phyloP scores from a whole-genome alignment of 2,888 invertebrate genomes.

The Eupithecia inturbata region DNA sequence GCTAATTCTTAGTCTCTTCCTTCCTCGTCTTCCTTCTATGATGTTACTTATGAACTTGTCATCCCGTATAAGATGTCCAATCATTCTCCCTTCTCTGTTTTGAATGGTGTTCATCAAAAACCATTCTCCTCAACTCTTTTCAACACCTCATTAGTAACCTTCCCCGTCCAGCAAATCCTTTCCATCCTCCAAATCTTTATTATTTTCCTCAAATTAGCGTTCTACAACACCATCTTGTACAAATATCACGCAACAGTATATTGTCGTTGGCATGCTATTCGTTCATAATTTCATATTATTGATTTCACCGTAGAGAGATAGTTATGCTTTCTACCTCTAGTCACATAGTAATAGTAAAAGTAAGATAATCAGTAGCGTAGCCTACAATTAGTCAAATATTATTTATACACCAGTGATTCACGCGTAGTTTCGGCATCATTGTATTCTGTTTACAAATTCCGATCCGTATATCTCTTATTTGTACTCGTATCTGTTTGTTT shows the following conservation, averaged over 20 bases:
- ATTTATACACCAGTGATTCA: slow-evolving; percentile 31
- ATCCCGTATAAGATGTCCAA: too few relatives aligned
- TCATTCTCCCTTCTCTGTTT: too few relatives aligned
- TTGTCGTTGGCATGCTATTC: slow-evolving; percentile 51
- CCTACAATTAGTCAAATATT: slow-evolving; percentile 31
- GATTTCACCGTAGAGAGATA: slow-evolving; percentile 67
- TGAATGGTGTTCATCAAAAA: too few relatives aligned
- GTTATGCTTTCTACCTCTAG: slow-evolving; percentile 65
- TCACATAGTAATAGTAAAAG: slow-evolving; percentile 44
- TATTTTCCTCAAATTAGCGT: not conserved
- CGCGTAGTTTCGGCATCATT: slow-evolving; percentile 19
- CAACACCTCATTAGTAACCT: too few relatives aligned
- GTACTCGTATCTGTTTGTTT: not conserved
- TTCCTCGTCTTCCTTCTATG: too few relatives aligned
- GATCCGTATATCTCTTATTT: not conserved
- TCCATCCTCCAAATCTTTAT: not conserved
- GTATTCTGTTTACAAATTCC: slow-evolving; percentile 24
- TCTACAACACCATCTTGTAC: slow-evolving; percentile 19
- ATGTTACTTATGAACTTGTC: too few relatives aligned
- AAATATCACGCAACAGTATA: slow-evolving; percentile 60
- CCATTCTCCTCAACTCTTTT: too few relatives aligned
- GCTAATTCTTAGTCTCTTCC: too few relatives aligned
- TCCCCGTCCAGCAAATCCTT: too few relatives aligned
- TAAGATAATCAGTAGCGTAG: slow-evolving; percentile 34
- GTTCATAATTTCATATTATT: slow-evolving; percentile 54